Evolutionary conservation across 2,797 vertebrate genomes (phyloP), one percentile per base, ranked within the genome.

Genomic region (Merluccius polli): DNA sequence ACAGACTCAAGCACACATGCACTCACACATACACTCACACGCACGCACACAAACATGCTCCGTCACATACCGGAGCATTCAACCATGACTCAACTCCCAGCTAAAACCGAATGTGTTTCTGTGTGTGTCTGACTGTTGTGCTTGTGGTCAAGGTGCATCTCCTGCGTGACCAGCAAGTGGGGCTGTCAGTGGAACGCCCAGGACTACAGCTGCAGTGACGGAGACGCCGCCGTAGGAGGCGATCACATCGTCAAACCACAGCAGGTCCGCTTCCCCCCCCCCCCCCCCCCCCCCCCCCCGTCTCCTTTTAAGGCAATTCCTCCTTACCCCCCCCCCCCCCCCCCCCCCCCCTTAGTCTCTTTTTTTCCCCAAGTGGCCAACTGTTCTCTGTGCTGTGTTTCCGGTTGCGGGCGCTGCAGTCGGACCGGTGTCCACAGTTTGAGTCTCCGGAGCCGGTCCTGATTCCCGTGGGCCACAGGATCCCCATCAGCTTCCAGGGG

Each of bases 81-180:
- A 52, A 5, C 15, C 44, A 1, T 9, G 18, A 18, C 3, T 52
- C 18, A 52, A 3, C 48, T 21, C 41, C 36, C 41, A 16, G 21
- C 48, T 52, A 4, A 18, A 67, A 3, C 69, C 36, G 6, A 36
- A 2, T 38, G 29, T 32, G 16, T 3, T 21, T 18, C 2, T 16
- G 2, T 16, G 3, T 36, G 27, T 75, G 44, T 59, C 33, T 31
- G 48, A 13, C 24, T 71, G 35, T 15, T 38, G 30, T 21, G 82
- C n/a, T 79, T 84, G 78, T 80, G 63, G 32, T 81, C 0, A 89
- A 99, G 98, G 89, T 99, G 98, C 74, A 95, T 95, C 73, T 94
- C 95, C 7, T 99, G 98, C 84, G 94, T 97, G 83, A 97, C 93
- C 87, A 97, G 95, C 85, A 85, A 89, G 70, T 99, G 97, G 97